Base-by-base conservation (phyloP, 2,113 vertebrate genomes). In the Eretmochelys imbricata region DNA sequence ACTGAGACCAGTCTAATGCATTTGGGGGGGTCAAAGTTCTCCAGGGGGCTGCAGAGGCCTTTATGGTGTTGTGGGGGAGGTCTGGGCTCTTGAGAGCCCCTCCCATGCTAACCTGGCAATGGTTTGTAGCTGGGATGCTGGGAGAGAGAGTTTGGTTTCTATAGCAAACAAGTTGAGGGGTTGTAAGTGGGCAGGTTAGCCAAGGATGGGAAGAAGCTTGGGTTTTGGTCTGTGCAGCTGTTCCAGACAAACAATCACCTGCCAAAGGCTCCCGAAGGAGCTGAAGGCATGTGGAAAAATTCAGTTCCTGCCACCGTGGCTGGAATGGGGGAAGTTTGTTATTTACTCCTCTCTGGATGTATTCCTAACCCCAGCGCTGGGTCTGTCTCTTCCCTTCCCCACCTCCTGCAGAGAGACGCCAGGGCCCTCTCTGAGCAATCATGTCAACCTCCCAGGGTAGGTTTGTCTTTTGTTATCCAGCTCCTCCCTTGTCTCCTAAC, bases 221-320 rank as follows among this genome's bases (percentile, higher is more conserved):
- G 6, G 76, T 29, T 80, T 92, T 93, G 93, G 31, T 84, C 85
- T 25, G 84, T 89, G 89, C 93, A 97, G 96, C 95, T 94, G 10
- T 94, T 96, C 65, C 95, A 89, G 95, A 89, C 93, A 53, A 98
- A 97, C 95, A 97, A 97, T 72, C 91, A 93, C 79, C 3, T 93
- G 94, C 92, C 8, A 82, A 96, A 62, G 79, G 79, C 75, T 92
- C 95, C 96, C 80, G 2, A 0, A 95, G 94, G 95, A 98, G 91
- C 79, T 3, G 29, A 76, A 87, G 95, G 89, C 24, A 91, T 97
- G 82, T 79, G n/a, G 96, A 95, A 97, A 97, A 89, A 89, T 95
- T 93, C 91, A 53, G 6, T 65, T 95, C 92, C 69, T 17, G 20
- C 59, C 50, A 88, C 54, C 92, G 91, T 80, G 31, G 93, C 27